Evolutionary conservation across 2,888 invertebrate species (phyloP).

Genomic region (Tanytarsus gracilentus): DNA sequence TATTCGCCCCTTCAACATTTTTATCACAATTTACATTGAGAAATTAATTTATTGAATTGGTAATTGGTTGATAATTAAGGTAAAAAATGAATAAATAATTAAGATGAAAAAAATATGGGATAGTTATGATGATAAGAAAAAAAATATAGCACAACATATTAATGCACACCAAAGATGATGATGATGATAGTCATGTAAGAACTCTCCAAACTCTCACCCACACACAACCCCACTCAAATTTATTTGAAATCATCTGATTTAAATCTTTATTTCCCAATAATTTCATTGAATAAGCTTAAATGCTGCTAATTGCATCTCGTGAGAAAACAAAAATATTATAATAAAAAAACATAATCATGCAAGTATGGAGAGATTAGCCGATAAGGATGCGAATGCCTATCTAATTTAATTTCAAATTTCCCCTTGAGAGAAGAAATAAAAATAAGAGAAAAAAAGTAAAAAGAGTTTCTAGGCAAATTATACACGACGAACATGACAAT

Average conservation of each 20-base stretch:
- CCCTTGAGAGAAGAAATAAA: neutral
- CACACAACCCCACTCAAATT: neutral
- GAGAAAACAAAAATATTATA: neutral
- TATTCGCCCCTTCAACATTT: too few relatives aligned
- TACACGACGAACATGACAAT: slow-evolving; percentile 8
- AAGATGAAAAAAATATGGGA: slow-evolving; percentile 11
- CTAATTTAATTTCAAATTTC: neutral
- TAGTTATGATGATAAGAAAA: slow-evolving; percentile 8
- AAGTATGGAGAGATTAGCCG: neutral
- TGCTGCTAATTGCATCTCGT: too few relatives aligned
- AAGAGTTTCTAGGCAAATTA: slow-evolving; percentile 7
- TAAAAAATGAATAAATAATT: neutral
- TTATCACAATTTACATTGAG: neutral
- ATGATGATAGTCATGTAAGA: neutral
- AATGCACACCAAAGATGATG: slow-evolving; percentile 17
- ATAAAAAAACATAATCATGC: neutral
- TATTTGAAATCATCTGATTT: neutral
- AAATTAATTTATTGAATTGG: neutral
- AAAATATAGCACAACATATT: slow-evolving; percentile 23
- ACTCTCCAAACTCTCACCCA: neutral
- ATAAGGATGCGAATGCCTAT: neutral
- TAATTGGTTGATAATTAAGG: neutral
- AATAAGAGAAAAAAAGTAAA: neutral
- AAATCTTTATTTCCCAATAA: neutral
- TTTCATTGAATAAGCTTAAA: too few relatives aligned